Evolutionary conservation across 2,797 vertebrate species (phyloP).

Genomic region (Loriculus beryllinus): DNA sequence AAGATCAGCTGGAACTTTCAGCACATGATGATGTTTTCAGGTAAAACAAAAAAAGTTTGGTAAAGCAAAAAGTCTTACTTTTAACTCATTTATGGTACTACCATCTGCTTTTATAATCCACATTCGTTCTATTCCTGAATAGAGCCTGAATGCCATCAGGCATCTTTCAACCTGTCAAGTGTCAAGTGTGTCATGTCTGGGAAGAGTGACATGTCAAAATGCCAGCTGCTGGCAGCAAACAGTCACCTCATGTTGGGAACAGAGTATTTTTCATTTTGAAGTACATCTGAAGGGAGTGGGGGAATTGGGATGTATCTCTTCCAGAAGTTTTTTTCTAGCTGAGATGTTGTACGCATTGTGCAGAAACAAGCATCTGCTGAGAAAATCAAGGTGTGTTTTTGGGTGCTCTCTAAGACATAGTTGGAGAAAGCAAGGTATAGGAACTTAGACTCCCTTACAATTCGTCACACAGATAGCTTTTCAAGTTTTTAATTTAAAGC

Average conservation of each 20-base stretch:
- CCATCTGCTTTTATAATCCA: neutral
- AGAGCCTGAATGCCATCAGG: neutral
- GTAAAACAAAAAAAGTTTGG: conserved; percentile 68
- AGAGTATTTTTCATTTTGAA: neutral
- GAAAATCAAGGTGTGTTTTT: fast-evolving
- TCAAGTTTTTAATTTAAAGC: neutral
- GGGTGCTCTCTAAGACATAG: neutral
- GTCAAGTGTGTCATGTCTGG: neutral
- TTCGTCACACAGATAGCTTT: neutral
- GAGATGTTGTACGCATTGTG: fast-evolving
- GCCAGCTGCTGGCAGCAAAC: neutral
- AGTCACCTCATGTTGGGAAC: neutral
- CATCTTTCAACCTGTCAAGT: neutral
- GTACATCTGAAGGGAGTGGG: neutral
- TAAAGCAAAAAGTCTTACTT: neutral
- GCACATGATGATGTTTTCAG: conserved; percentile 99
- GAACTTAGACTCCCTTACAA: neutral
- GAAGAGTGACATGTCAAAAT: neutral
- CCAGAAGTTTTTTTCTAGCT: neutral
- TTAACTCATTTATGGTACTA: neutral
- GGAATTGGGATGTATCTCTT: neutral
- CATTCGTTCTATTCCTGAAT: neutral
- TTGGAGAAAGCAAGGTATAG: neutral
- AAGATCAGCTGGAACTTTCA: conserved; percentile 96
- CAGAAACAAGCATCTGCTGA: neutral